These are phyloP conservation scores for Caranx ignobilis DNA, from an alignment of 2,113 vertebrate species.

Conservation along the genomic window DNA sequence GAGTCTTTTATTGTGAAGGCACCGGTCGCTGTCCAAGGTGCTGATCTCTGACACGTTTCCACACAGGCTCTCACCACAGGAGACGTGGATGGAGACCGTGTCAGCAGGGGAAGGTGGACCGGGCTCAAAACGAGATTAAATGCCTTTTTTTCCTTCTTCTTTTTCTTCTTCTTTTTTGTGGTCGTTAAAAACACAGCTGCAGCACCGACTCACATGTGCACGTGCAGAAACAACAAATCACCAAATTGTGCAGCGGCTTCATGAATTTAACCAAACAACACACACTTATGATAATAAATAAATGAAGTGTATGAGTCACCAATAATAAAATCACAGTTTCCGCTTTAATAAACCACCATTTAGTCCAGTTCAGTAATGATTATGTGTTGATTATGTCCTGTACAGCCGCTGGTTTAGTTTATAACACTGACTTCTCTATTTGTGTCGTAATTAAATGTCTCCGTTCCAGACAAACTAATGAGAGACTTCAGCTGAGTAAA, in stretches of 20 bases:
- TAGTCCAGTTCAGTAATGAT: no score
- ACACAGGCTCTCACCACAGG: neutral
- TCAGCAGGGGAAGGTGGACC: constrained; percentile 17
- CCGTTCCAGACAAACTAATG: neutral
- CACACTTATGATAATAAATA: neutral
- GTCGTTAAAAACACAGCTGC: neutral
- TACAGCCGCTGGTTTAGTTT: neutral
- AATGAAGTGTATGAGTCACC: neutral
- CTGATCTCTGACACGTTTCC: no score
- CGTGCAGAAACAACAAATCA: neutral
- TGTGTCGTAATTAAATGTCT: neutral
- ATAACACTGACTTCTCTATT: neutral
- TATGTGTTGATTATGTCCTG: neutral
- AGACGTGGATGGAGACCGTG: neutral
- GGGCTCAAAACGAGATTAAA: constrained; percentile 21
- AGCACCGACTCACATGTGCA: constrained; percentile 5
- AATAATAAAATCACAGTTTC: neutral
- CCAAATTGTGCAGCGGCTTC: neutral
- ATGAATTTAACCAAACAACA: neutral
- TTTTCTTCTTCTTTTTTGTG: neutral
- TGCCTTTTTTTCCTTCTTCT: neutral
- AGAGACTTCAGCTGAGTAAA: neutral
- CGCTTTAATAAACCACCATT: neutral
- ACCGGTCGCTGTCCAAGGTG: no score
- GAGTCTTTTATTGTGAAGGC: no score